These are phyloP conservation scores for Ephestia elutella DNA, from an alignment of 1,140 invertebrate species.

Conservation along the genomic window DNA sequence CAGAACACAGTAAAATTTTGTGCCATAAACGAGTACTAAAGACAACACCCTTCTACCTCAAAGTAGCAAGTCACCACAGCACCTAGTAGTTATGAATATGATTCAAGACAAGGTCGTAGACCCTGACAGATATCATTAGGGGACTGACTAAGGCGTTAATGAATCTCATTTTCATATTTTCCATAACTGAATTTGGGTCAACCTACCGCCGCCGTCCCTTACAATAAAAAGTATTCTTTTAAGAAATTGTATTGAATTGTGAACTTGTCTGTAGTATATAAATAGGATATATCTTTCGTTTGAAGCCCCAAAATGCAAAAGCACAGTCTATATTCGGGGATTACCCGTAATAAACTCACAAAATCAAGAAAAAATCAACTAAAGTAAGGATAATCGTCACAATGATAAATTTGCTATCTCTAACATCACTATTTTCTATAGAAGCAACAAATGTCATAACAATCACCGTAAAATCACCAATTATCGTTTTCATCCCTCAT, in stretches of 20 bases:
- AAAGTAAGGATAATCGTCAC: no score
- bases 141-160: conserved; percentile 27
- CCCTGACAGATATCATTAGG: conserved; percentile 15
- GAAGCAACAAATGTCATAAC: not conserved
- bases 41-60: not conserved
- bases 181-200: conserved; percentile 24
- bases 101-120: not conserved
- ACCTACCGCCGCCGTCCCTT: conserved; percentile 15
- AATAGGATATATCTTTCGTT: no score
- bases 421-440: not conserved
- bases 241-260: no score
- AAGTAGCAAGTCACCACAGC: not conserved
- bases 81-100: not conserved
- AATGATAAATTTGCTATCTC: no score
- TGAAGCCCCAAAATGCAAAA: no score
- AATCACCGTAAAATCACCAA: not conserved
- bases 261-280: no score
- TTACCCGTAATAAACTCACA: no score
- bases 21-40: not conserved
- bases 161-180: conserved; percentile 41
- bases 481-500: not conserved
- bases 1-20: no score
- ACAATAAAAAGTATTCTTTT: not conserved
- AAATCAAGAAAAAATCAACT: no score
- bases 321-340: no score